These are phyloP conservation scores for Lerema accius DNA, from an alignment of 1,140 invertebrate genomes.

Conservation along the genomic window DNA sequence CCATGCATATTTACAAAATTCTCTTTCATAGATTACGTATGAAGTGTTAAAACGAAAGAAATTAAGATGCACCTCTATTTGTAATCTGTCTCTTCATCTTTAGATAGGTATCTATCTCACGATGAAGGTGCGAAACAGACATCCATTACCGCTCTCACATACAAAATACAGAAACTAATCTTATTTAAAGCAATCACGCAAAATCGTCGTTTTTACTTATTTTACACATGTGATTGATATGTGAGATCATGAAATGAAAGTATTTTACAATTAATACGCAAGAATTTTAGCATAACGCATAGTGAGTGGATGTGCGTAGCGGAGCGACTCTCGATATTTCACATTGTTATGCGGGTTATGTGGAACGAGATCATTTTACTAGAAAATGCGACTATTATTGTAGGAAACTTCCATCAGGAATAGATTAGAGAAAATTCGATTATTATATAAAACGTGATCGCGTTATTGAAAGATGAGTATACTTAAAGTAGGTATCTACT, in stretches of 20 bases:
- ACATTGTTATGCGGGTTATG: conserved; percentile 15
- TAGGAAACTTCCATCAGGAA: too few species aligned
- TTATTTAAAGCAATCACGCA: conserved; percentile 27
- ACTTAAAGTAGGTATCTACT: too few species aligned
- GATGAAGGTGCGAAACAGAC: conserved; percentile 5
- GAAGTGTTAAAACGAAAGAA: background rate
- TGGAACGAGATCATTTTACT: conserved; percentile 17
- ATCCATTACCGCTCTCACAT: conserved; percentile 22
- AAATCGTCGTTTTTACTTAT: conserved; percentile 2
- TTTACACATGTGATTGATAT: conserved; percentile 5
- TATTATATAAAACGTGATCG: too few species aligned
- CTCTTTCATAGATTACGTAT: background rate
- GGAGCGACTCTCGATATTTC: conserved; percentile 9
- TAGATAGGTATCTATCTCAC: background rate
- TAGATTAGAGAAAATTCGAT: background rate
- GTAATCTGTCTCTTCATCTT: background rate
- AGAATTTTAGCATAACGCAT: conserved; percentile 28
- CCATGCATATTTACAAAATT: background rate
- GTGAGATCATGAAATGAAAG: conserved; percentile 32
- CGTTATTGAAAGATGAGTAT: too few species aligned
- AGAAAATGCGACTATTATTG: conserved; percentile 13
- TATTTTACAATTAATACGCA: conserved; percentile 21
- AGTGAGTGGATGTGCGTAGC: conserved; percentile 9
- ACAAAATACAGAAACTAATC: conserved; percentile 17
- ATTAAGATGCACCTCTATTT: background rate